Conservation (phyloP, 2,888 invertebrate genomes). For the Pammene aurita region DNA sequence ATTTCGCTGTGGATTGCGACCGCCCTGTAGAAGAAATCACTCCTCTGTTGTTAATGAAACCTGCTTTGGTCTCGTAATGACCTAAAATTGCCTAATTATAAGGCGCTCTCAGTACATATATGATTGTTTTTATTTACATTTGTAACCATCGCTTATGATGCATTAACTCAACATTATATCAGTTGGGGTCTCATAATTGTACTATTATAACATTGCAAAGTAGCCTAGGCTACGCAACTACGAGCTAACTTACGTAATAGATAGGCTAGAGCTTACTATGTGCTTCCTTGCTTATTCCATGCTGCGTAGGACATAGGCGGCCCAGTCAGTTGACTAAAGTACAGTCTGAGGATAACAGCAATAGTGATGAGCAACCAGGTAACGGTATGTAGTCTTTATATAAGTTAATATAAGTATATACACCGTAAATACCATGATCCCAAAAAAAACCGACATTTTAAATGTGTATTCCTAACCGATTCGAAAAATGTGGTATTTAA, state of each 20-base stretch:
- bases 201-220: constrained; percentile 1
- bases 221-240: constrained; percentile 5
- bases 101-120: background rate
- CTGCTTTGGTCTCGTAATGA: background rate
- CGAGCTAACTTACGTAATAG: constrained; percentile 13
- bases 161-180: background rate
- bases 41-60: background rate
- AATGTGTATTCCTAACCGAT: too few species aligned
- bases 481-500: too few species aligned
- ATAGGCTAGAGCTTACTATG: constrained; percentile 43
- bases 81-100: background rate
- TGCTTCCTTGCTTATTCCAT: constrained; percentile 66
- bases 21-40: background rate
- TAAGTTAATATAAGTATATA: background rate
- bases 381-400: constrained; percentile 29
- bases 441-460: too few species aligned
- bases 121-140: background rate
- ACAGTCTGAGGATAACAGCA: constrained; percentile 87
- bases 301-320: constrained; percentile 78
- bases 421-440: too few species aligned
- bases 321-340: constrained; percentile 83
- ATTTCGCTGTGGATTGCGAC: too few species aligned
- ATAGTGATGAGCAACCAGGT: constrained; percentile 83
- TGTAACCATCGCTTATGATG: constrained; percentile 4
- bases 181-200: background rate